Evolutionary conservation across 2,888 invertebrate species (phyloP).

Genomic region (Coelopa pilipes): DNA sequence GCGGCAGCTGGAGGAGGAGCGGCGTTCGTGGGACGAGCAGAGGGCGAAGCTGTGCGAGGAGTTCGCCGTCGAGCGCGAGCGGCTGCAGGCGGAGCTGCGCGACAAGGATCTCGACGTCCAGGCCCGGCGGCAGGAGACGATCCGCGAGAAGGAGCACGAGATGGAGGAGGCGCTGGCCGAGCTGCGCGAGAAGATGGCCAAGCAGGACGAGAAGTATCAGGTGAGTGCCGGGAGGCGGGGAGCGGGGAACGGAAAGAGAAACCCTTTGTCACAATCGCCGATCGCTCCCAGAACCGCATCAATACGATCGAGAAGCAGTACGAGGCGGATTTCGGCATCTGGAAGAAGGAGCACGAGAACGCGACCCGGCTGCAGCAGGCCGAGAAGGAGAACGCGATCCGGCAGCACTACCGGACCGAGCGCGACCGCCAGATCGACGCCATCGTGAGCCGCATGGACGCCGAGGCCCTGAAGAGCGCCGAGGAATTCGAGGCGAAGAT

Average conservation of each 20-base stretch:
- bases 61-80: constrained; percentile 56
- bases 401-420: constrained; percentile 77
- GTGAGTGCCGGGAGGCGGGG: constrained; percentile 47
- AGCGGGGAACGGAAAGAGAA: fast-evolving
- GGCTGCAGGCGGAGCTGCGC: constrained; percentile 53
- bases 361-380: constrained; percentile 68
- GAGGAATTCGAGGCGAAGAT: constrained; percentile 65
- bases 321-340: constrained; percentile 72
- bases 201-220: constrained; percentile 66
- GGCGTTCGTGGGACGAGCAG: not conserved
- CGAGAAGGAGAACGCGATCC: constrained; percentile 75
- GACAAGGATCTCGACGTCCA: not conserved
- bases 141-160: not conserved
- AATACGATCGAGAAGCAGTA: constrained; percentile 71
- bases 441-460: constrained; percentile 65
- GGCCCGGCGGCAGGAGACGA: constrained; percentile 41
- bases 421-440: constrained; percentile 82
- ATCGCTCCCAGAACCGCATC: constrained; percentile 69
- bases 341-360: constrained; percentile 71
- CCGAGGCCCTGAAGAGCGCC: constrained; percentile 60
- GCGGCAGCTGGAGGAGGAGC: constrained; percentile 2
- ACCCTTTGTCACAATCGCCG: not conserved
- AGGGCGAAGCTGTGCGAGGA: not conserved
- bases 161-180: constrained; percentile 60
- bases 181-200: constrained; percentile 69